These are phyloP conservation scores for Mimachlamys varia DNA, from an alignment of 2,888 invertebrate genomes.

Conservation along the genomic window DNA sequence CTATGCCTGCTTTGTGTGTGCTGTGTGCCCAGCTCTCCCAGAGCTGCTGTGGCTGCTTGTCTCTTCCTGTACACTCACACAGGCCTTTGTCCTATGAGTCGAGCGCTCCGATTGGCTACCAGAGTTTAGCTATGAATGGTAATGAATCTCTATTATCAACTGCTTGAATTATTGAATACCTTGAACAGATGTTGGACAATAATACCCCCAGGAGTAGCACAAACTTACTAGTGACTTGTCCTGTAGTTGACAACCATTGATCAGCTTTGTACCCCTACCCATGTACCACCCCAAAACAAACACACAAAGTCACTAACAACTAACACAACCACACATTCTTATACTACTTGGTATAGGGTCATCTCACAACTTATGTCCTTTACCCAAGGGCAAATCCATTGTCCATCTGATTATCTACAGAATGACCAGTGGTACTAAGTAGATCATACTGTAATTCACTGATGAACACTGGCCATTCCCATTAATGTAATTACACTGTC, in stretches of 20 bases:
- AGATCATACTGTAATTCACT: neutral
- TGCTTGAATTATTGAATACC: slow-evolving; percentile 51
- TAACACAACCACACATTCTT: neutral
- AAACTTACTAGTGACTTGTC: neutral
- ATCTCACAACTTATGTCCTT: neutral
- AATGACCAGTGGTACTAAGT: neutral
- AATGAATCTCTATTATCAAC: slow-evolving; percentile 51
- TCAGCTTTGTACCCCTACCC: neutral
- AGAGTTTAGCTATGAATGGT: slow-evolving; percentile 48
- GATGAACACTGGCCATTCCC: neutral
- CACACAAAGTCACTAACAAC: neutral
- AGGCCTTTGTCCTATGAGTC: slow-evolving; percentile 45
- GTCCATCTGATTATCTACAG: neutral
- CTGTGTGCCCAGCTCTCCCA: neutral
- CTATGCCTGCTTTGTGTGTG: slow-evolving; percentile 16
- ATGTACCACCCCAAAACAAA: neutral
- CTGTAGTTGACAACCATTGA: neutral
- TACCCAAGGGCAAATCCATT: neutral
- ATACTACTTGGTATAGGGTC: neutral
- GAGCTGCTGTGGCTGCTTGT: slow-evolving; percentile 14
- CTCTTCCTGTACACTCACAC: neutral
- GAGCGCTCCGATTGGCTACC: slow-evolving; percentile 44
- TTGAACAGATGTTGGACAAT: slow-evolving; percentile 41
- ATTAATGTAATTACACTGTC: neutral
- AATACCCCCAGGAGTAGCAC: neutral